A percentile compares a stretch with the other conserved stretches of the same genome.
Evolutionary conservation across 2,888 invertebrate genomes (phyloP).

Genomic region (Teleiodes luculella): DNA sequence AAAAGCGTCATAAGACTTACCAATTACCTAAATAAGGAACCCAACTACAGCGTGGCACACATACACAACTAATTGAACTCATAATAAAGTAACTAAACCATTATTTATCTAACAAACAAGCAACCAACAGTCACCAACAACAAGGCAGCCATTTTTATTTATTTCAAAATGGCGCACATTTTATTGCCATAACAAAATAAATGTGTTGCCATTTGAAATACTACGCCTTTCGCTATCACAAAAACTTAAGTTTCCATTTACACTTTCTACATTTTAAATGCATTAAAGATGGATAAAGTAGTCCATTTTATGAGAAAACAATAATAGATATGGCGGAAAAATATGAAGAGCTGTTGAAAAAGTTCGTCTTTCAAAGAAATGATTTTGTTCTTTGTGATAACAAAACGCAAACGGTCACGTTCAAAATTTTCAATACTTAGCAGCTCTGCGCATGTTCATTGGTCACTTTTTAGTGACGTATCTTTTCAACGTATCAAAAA

Average conservation of each 20-base stretch:
- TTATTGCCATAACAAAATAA: neutral
- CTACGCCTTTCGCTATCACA: neutral
- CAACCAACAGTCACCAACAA: conserved; percentile 74
- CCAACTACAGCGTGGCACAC: conserved; percentile 40
- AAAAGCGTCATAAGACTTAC: conserved; percentile 43
- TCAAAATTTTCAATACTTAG: conserved; percentile 42
- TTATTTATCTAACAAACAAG: conserved; percentile 69
- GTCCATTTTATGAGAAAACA: too few relatives aligned
- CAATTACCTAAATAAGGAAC: conserved; percentile 42
- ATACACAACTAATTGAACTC: conserved; percentile 45
- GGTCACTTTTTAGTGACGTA: conserved; percentile 67
- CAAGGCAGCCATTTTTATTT: conserved; percentile 75
- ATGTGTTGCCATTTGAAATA: neutral
- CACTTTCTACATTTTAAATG: too few relatives aligned
- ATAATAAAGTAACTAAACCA: conserved; percentile 63
- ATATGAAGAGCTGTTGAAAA: neutral
- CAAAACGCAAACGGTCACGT: conserved; percentile 48
- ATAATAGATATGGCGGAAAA: neutral
- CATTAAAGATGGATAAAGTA: too few relatives aligned
- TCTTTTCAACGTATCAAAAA: conserved; percentile 46
- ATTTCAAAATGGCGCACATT: conserved; percentile 44
- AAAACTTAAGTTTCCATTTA: too few relatives aligned
- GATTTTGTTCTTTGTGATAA: conserved; percentile 21
- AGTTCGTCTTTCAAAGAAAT: neutral
- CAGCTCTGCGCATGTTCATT: conserved; percentile 67